A percentile compares a stretch with the other conserved stretches of the same genome.
These are phyloP conservation scores for Pristionchus entomophagus DNA, from an alignment of 2,888 invertebrate genomes.

Conservation along the genomic window DNA sequence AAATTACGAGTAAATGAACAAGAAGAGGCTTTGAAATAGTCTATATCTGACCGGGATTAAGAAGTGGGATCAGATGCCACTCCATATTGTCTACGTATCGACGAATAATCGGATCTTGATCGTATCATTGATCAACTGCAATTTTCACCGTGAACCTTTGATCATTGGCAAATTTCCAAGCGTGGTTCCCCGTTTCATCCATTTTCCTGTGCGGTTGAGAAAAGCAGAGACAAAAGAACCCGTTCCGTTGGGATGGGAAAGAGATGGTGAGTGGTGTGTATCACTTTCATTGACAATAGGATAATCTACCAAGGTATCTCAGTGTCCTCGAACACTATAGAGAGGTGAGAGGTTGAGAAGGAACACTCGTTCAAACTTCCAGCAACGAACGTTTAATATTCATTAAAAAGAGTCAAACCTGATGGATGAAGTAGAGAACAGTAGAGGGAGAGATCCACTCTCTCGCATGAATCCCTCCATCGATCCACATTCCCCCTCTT, in stretches of 20 bases:
- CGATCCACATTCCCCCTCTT: conserved; percentile 68
- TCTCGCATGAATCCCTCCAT: conserved; percentile 69
- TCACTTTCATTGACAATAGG: conserved; percentile 8
- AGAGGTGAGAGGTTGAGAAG: not conserved
- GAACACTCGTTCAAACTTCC: not conserved
- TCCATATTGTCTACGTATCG: conserved; percentile 73
- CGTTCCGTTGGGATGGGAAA: not conserved
- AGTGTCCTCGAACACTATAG: not conserved
- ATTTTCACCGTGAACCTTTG: not conserved
- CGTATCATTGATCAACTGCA: conserved; percentile 72
- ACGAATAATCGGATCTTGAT: conserved; percentile 65
- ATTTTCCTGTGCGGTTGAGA: not conserved
- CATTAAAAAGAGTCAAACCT: conserved; percentile 50
- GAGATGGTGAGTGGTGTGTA: not conserved
- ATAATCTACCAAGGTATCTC: not conserved
- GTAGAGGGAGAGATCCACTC: conserved; percentile 73
- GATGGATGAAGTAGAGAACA: conserved; percentile 73
- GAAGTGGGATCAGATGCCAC: conserved; percentile 74
- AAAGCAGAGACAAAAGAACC: conserved; percentile 28
- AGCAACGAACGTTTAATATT: not conserved
- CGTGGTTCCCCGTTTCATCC: not conserved
- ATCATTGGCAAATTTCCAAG: not conserved
- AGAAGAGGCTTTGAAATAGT: too few relatives aligned
- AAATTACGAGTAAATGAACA: too few relatives aligned
- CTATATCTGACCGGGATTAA: conserved; percentile 74